Conservation (phyloP, 2,113 vertebrate species). For the Oostethus manadensis region DNA sequence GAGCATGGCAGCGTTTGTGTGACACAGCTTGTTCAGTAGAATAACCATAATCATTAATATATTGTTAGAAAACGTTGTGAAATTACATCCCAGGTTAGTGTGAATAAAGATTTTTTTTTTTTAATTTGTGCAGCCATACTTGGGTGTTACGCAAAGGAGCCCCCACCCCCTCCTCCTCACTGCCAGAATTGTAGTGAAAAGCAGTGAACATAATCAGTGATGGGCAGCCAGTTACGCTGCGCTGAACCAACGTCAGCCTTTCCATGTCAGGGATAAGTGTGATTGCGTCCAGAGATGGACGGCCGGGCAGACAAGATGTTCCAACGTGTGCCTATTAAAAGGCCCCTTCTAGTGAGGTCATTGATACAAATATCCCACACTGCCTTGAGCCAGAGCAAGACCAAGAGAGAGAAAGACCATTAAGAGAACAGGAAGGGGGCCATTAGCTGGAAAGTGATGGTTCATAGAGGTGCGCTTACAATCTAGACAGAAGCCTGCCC, state of each 20-base stretch:
- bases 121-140: no score
- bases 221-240: constrained; percentile 1
- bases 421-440: constrained; percentile 11
- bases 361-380: constrained; percentile 22
- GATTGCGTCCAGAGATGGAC: constrained; percentile 25
- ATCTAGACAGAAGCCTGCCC: constrained; percentile 33
- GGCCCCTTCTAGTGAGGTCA: constrained; percentile 25
- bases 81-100: no score
- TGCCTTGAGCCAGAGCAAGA: constrained; percentile 14
- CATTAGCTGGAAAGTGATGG: constrained; percentile 35
- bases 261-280: constrained; percentile 24
- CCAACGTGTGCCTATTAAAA: constrained; percentile 36
- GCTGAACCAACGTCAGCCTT: background rate
- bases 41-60: no score
- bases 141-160: no score
- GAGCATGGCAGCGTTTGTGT: no score
- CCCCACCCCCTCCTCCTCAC: no score
- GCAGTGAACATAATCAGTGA: constrained; percentile 6
- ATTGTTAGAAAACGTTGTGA: no score
- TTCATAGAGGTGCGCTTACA: constrained; percentile 24
- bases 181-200: background rate
- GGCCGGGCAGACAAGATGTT: constrained; percentile 6
- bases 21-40: no score
- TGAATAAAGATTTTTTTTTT: no score
- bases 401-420: constrained; percentile 13